Evolutionary conservation across 1,140 invertebrate species (phyloP), one percentile per base, ranked within the genome.

Genomic region (Tetraneura akinire): DNA sequence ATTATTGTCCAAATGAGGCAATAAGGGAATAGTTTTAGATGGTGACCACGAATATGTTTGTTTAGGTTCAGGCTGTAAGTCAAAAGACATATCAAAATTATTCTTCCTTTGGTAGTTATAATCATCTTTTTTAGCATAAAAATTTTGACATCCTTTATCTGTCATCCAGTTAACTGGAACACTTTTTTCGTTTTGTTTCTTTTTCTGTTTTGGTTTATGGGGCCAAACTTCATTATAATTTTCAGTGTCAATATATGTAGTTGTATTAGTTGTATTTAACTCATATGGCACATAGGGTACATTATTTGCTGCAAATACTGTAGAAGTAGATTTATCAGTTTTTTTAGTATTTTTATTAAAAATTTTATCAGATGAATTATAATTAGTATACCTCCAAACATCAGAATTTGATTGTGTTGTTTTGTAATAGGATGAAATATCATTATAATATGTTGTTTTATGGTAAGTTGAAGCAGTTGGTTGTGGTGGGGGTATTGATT

Each of bases 1-100:
- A 80, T 81, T 81, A 68, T 62, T 83, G 64, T 83, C 82, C 23
- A 83, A 76, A 73, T 83, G 80, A 26, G 84, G 81, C n/a, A 83
- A 49, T 47, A 83, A 80, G n/a, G 80, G 82, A n/a, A 82, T 60
- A 32, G 80, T 80, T 81, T 84, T 84, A 51, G 80, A 83, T 13
- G 83, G 83, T 14, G 84, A 84, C 83, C 83, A 84, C 47, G 80
- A 76, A 66, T 76, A 81, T 21, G 74, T 11, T 62, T 78, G 74
- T 78, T 78, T 78, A 60, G 74, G 53, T 45, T 78, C 74, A 11
- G 74, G 18, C 18, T 78, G 74, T 42, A 78, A n/a, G 29, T 78
- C 74, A 78, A 62, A 78, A 47, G 51, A 45, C 55, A 78, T 60
- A 62, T 78, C 74, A 60, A 47, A 78, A 29, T 60, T 78, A 16